Conservation (phyloP, 2,888 invertebrate species). For the Spicauda simplicius region DNA sequence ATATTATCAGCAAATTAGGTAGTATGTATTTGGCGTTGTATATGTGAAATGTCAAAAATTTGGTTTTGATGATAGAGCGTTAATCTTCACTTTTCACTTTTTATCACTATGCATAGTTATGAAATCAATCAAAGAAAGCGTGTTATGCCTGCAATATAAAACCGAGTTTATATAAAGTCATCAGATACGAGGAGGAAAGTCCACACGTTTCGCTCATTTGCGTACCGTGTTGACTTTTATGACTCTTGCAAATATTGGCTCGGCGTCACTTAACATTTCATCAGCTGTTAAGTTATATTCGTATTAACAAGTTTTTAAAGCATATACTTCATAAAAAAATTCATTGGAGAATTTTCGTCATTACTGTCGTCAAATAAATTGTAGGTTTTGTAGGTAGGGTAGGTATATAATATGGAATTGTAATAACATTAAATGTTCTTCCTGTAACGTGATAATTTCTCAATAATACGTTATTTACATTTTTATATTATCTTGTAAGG, state of each 20-base stretch:
- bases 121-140: slow-evolving; percentile 32
- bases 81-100: background rate
- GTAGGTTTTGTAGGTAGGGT: too few species aligned
- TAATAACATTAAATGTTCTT: too few species aligned
- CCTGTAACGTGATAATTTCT: too few species aligned
- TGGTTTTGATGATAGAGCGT: background rate
- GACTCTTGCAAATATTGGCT: slow-evolving; percentile 61
- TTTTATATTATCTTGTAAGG: too few species aligned
- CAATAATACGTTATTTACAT: too few species aligned
- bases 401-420: too few species aligned
- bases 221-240: slow-evolving; percentile 47
- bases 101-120: background rate
- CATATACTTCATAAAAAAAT: too few species aligned
- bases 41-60: background rate
- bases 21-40: too few species aligned
- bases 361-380: too few species aligned
- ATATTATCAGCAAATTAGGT: too few species aligned
- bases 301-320: background rate
- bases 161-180: slow-evolving; percentile 35
- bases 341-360: too few species aligned
- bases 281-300: slow-evolving; percentile 45
- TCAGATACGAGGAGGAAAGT: slow-evolving; percentile 45
- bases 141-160: slow-evolving; percentile 11
- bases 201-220: slow-evolving; percentile 38
- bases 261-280: slow-evolving; percentile 44